Evolutionary conservation across 2,113 vertebrate genomes (phyloP), one percentile per base, ranked within the genome.

Genomic region (Neotoma lepida): DNA sequence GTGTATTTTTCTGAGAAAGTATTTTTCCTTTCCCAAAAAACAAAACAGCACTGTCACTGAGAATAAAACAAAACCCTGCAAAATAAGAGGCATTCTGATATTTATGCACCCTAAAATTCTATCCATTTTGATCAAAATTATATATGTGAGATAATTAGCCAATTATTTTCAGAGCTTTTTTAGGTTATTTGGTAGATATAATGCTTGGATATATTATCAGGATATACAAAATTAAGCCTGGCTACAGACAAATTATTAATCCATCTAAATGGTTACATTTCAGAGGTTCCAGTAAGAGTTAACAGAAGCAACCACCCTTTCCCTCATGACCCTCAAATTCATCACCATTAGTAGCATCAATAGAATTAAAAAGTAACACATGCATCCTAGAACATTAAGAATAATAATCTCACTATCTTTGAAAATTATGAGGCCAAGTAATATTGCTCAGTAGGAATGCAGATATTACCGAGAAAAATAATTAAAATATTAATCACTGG

Each of bases 401-500:
- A 98, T n/a, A 91, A 85, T 96, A 97, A 98, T 98, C 97, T 98
- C 97, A 95, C 98, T 97, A 96, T 97, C 13, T 49, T 95, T 96
- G 97, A 98, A 98, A 97, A 98, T 96, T 97, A 84, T 8, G 71
- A 96, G 97, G 94, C 92, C 85, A 0, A n/a, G 97, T 97, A 98
- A 97, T 94, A 97, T 97, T 98, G 97, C 97, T 98, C 97, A 98
- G 97, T 98, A 94, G 97, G 97, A 96, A 96, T 1, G 4, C 91
- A 97, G 95, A 96, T 95, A 93, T 94, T 96, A 78, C 85, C 58
- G 95, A 97, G 96, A 97, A 97, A 97, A 98, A 97, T 98, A 98
- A 98, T 98, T 98, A 98, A 98, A 98, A 97, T 98, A 98, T 98
- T 98, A 97, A 98, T 98, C 98, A 96, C 94, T 95, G 97, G 94